Conservation (phyloP, 2,888 invertebrate species). For the Timema podura region DNA sequence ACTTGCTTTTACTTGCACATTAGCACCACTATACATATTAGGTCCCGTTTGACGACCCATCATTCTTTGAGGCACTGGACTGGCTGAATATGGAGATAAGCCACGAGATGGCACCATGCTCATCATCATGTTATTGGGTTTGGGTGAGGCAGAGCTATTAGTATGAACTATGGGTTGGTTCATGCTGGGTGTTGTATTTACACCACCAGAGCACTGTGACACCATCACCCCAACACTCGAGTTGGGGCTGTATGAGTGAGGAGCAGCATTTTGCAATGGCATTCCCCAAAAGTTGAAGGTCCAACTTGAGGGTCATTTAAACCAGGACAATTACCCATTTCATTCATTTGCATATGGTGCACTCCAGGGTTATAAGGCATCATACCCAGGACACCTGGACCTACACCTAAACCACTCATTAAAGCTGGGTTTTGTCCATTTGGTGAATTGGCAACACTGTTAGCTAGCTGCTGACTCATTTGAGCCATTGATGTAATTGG, state of each 20-base stretch:
- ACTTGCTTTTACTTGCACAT: slow-evolving; percentile 86
- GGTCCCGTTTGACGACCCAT: slow-evolving; percentile 58
- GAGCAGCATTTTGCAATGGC: slow-evolving; percentile 45
- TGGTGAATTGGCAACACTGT: slow-evolving; percentile 61
- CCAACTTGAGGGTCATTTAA: slow-evolving; percentile 46
- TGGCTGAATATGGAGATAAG: slow-evolving; percentile 51
- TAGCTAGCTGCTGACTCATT: slow-evolving; percentile 90
- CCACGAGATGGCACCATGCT: slow-evolving; percentile 43
- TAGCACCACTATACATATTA: slow-evolving; percentile 67
- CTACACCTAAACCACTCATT: slow-evolving; percentile 24
- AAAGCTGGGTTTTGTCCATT: slow-evolving; percentile 42
- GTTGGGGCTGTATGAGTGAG: slow-evolving; percentile 33
- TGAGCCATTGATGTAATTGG: slow-evolving; percentile 91
- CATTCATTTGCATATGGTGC: slow-evolving; percentile 48
- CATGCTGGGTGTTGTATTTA: slow-evolving; percentile 23
- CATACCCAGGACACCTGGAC: slow-evolving; percentile 41
- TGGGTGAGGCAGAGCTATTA: slow-evolving; percentile 37
- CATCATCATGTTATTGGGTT: slow-evolving; percentile 35
- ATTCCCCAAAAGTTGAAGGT: slow-evolving; percentile 35
- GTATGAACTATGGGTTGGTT: slow-evolving; percentile 33
- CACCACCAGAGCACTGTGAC: slow-evolving; percentile 25
- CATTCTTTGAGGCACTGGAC: slow-evolving; percentile 50
- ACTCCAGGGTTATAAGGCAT: slow-evolving; percentile 52
- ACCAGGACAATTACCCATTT: slow-evolving; percentile 45
- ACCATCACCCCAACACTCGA: slow-evolving; percentile 24